Evolutionary conservation across 2,797 vertebrate species (phyloP).

Genomic region (Lagocephalus sceleratus): DNA sequence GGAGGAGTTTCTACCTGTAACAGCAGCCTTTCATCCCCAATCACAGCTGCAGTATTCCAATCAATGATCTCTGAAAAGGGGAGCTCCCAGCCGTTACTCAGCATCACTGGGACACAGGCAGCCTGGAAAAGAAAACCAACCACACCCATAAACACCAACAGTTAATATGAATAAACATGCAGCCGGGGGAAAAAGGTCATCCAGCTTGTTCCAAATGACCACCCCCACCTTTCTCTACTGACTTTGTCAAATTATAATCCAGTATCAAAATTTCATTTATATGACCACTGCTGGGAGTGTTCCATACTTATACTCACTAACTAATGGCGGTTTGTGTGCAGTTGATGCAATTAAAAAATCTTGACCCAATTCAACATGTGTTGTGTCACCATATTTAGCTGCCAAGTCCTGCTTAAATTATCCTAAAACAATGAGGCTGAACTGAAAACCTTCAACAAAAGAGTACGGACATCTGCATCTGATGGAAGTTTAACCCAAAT

Average conservation of each 20-base stretch:
- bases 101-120: constrained; percentile 96
- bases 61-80: constrained; percentile 99
- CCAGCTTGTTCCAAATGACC: no score
- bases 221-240: no score
- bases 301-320: constrained; percentile 23
- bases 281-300: constrained; percentile 18
- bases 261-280: neutral
- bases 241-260: no score
- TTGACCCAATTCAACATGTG: constrained; percentile 8
- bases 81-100: constrained; percentile 98
- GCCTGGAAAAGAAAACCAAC: constrained; percentile 74
- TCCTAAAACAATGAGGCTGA: no score
- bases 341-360: constrained; percentile 7
- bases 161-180: no score
- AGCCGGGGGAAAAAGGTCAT: neutral
- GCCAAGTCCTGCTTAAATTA: no score
- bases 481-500: no score
- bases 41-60: constrained; percentile 95
- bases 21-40: constrained; percentile 96
- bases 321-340: constrained; percentile 27
- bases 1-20: constrained; percentile 82
- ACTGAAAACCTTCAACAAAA: constrained; percentile 1
- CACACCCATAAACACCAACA: neutral
- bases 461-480: neutral
- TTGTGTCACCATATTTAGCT: constrained; percentile 4